Base-by-base conservation (phyloP, 2,888 invertebrate species). In the Galeruca laticollis region DNA sequence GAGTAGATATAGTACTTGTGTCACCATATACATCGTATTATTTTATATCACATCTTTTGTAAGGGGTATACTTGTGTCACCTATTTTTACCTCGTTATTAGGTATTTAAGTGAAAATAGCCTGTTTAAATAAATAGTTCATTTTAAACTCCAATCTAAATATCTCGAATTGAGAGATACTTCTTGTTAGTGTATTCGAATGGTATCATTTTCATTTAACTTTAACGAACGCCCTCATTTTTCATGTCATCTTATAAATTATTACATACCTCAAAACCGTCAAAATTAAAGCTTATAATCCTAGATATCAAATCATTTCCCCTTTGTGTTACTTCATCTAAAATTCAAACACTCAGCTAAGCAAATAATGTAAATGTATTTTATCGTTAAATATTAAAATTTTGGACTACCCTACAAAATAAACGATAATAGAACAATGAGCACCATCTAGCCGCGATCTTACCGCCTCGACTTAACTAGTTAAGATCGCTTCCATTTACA, bases 361-460 rank as follows among this genome's bases (percentile, higher is more conserved):
- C 47, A 47, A 47, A 47, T 47, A 47, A 47, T 47, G 47, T 47
- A 47, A 47, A 47, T 47, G 18, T 47, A 47, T 47, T 47, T 18
- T 15, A 47, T 6, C 81, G 81, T 81, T 79, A 76, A 73, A 76
- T 75, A 74, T 74, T 75, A 78, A 72, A 75, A 73, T 70, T 72
- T 57, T 31, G 18, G 56, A 60, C 47, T 64, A 47, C 33, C 64
- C 65, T 59, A 61, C 18, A 60, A 57, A 35, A 57, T 57, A 57
- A 57, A 57, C 33, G 18, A 33, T 57, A 33, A 57, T 15, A 35
- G 18, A 57, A 57, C 56, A 57, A 57, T 33, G 56, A 57, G 56
- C 56, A 57, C 56, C 56, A 57, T 57, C 56, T 57, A 57, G 18
- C 35, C n/a, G 56, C 56, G 18, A 57, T 57, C 35, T 57, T 57